Evolutionary conservation across 2,113 vertebrate species (phyloP).

Genomic region (chimpanzee (Pan troglodytes)): NHGRI_mPanTro3-v2.1_pri NC_072409.2:98666001-98666500

Average conservation of each 20-base stretch:
- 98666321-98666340: background rate
- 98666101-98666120: background rate
- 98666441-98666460: background rate
- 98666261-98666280: background rate
- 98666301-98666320: background rate
- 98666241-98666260: background rate
- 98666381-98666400: background rate
- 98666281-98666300: background rate
- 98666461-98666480: background rate
- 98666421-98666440: background rate
- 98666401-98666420: background rate
- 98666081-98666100: background rate
- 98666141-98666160: background rate
- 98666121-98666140: background rate
- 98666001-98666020: background rate
- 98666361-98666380: background rate
- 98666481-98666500: background rate
- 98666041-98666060: background rate
- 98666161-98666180: conserved; percentile 16
- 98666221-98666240: background rate
- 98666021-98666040: background rate
- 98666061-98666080: background rate
- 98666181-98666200: background rate
- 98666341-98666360: background rate
- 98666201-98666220: background rate